Percentiles rank a stretch among this genome's conserved stretches.
These are phyloP conservation scores for Scyliorhinus canicula DNA, from an alignment of 2,797 vertebrate genomes.

Conservation along the genomic window DNA sequence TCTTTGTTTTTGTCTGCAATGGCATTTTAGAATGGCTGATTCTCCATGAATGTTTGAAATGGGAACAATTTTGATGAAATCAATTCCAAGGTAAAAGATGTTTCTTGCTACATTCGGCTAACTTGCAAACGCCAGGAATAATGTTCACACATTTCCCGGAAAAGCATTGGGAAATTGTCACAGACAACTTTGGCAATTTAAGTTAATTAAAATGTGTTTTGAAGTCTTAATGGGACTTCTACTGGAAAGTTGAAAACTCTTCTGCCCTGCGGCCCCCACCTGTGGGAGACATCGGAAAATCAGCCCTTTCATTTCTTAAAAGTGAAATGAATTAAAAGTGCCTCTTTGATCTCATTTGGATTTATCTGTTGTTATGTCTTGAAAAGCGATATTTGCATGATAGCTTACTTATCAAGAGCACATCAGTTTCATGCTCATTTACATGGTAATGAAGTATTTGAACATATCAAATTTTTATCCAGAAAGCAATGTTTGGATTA, in stretches of 20 bases:
- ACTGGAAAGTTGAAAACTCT: neutral
- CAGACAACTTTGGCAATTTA: neutral
- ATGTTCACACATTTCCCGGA: neutral
- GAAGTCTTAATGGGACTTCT: neutral
- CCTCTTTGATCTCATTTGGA: conserved; percentile 1
- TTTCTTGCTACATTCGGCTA: neutral
- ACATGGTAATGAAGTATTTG: conserved; percentile 10
- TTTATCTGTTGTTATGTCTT: neutral
- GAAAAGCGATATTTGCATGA: neutral
- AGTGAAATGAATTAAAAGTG: neutral
- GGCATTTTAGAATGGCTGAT: neutral
- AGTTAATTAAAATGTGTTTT: neutral
- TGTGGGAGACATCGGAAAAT: neutral
- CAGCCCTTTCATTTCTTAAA: conserved; percentile 1
- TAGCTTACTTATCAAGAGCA: conserved; percentile 4
- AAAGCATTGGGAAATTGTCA: neutral
- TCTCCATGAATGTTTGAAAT: no score
- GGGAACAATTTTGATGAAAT: neutral
- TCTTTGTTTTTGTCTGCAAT: neutral
- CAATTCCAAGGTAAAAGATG: neutral
- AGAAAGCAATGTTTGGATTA: neutral
- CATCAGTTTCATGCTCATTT: neutral
- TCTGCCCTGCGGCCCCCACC: neutral
- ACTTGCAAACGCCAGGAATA: neutral
- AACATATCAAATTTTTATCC: neutral